Evolutionary conservation across 1,140 invertebrate genomes (phyloP), one percentile per base, ranked within the genome.

Genomic region (Akabosia matsudoensis): DNA sequence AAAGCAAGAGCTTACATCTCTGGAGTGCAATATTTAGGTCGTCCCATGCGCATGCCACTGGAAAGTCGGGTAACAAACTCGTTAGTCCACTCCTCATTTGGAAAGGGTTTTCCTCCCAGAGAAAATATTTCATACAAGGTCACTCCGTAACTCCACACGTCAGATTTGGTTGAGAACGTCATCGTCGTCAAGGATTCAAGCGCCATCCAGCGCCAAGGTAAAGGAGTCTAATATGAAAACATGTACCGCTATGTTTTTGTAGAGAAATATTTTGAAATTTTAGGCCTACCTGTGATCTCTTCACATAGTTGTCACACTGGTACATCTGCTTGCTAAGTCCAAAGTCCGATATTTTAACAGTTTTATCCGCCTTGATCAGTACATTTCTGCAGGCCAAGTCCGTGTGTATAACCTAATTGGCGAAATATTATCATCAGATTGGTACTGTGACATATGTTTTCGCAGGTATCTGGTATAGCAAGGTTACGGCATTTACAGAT

Each of bases 281-380:
- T 45, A 7, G 7, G 7, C 18, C 18, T 18, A 90, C 90, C 89
- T 88, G 88, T 85, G 76, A 90, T 91, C 83, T 91, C 82, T 93
- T 93, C 16, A 92, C 85, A 81, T 93, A 93, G 1, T 91, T 89
- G 79, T 92, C 91, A 78, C 92, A 92, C 82, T 92, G 91, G 82
- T 93, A 93, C 26, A 93, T 89, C 83, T 93, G 91, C 33, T 93
- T 87, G 0, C 92, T 93, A 24, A 95, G 83, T 1, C 93, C 93
- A 82, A 95, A 95, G 84, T 95, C 93, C 0, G 92, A 93, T 45
- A 95, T 92, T 85, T 95, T 95, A 79, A 92, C 93, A 1, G 92
- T 87, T 83, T 91, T 90, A 7, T 90, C 90, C 34, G 89, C 85
- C 0, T 90, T 90, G 0, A 95, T 83, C 0, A 95, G 85, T 33